phyloP scores from a whole-genome alignment of 2,113 vertebrate species.

The Ciconia stormi region DNA sequence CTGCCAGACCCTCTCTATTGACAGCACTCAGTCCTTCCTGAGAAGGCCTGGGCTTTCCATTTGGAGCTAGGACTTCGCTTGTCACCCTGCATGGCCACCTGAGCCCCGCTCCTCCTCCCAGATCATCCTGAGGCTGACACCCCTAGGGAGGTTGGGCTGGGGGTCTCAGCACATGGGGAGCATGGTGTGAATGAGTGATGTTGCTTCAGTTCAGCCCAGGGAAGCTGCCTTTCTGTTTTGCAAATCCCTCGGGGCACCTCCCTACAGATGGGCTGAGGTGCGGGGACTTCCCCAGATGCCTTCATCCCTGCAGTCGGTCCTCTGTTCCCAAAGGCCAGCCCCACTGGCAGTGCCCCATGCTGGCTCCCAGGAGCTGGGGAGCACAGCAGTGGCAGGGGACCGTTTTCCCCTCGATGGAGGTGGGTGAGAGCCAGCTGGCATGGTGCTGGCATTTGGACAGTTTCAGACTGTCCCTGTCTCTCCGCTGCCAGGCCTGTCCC shows the following conservation, averaged over 20 bases:
- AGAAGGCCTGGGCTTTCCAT: neutral
- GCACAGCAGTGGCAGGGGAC: neutral
- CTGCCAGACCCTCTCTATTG: neutral
- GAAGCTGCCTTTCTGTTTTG: neutral
- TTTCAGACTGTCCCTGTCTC: neutral
- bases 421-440: neutral
- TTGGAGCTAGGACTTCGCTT: neutral
- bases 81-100: neutral
- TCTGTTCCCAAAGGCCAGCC: neutral
- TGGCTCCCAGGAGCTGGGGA: neutral
- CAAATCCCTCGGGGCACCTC: neutral
- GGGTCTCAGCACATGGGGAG: neutral
- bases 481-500: neutral
- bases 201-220: neutral
- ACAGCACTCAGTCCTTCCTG: neutral
- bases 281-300: neutral
- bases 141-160: neutral
- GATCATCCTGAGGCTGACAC: neutral
- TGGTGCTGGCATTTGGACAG: neutral
- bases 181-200: neutral
- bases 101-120: neutral
- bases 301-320: neutral
- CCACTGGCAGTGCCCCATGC: rapidly evolving
- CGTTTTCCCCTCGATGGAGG: neutral
- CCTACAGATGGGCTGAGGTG: neutral